Conservation (phyloP, 2,797 vertebrate genomes). For the Sebastes itinus region DNA sequence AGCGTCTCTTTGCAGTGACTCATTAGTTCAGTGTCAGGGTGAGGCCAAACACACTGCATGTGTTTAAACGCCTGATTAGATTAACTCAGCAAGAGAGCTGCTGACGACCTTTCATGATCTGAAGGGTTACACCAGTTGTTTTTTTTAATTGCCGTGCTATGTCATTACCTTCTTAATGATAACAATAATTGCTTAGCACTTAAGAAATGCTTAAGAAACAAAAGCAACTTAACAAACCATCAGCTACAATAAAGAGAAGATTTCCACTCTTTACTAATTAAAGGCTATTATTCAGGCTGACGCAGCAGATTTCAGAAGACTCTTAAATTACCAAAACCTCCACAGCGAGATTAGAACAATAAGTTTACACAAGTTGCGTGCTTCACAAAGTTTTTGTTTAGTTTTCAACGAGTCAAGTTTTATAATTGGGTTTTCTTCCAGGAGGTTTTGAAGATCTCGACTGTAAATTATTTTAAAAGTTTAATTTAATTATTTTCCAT, state of each 20-base stretch:
- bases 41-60: conserved; percentile 13
- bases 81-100: background rate
- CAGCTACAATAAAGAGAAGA: background rate
- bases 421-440: background rate
- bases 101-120: background rate
- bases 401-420: background rate
- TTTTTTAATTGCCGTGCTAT: background rate
- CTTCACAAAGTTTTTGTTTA: background rate
- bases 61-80: background rate
- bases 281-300: conserved; percentile 5
- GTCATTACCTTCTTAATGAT: conserved; percentile 43
- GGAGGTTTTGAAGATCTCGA: background rate
- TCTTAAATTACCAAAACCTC: conserved; percentile 12
- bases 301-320: background rate
- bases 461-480: background rate
- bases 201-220: conserved; percentile 22
- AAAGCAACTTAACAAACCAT: conserved; percentile 31
- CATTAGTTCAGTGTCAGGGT: background rate
- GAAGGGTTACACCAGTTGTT: background rate
- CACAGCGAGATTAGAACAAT: background rate
- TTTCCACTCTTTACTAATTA: conserved; percentile 20
- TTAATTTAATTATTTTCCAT: background rate
- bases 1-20: background rate
- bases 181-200: conserved; percentile 27
- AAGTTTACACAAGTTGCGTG: background rate